Base-by-base conservation (phyloP, 1,140 invertebrate species). In the Heliconius hermathena region DNA sequence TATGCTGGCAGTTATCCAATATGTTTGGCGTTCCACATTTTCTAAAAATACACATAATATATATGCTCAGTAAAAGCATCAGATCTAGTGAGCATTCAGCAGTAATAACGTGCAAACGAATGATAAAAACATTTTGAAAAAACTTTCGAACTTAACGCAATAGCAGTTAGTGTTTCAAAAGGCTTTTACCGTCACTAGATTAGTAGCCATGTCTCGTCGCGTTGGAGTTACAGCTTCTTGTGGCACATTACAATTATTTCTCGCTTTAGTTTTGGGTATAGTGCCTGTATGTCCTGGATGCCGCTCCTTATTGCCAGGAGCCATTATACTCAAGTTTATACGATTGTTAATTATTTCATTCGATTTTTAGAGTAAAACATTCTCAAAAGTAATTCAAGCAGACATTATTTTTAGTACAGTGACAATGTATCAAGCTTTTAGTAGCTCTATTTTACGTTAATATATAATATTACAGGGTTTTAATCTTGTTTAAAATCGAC, bases 141-240 rank as follows among this genome's bases (percentile, higher is more conserved):
- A 66, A 13, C 3, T 26, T 66, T 22, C 4, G 0, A 3, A 66
- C 13, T 66, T 66, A 66, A 16, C 5, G 60, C n/a, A 66, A 66
- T 66, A 66, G 9, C 6, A 76, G 13, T 38, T 54, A 52, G 49
- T 52, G 70, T 36, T 29, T 54, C n/a, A 70, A 49, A 26, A 29
- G 60, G 16, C 20, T 74, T 88, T 87, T 88, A 95, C 94, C 88
- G 93, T 88, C 75, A 91, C 93, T 74, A 95, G 85, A 89, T 95
- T 94, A 60, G 90, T 90, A 80, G 93, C 91, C 90, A 95, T 94
- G 81, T 95, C 94, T 89, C 94, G 88, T 85, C 94, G 90, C 41
- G 94, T 95, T 26, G 94, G 94, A 76, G 94, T 95, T 79, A 95
- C 94, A 83, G 93, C 94, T 85, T 95, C 94, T 84, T 95, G 94